Conservation (phyloP, 2,113 vertebrate genomes). For the Gila orcuttii region DNA sequence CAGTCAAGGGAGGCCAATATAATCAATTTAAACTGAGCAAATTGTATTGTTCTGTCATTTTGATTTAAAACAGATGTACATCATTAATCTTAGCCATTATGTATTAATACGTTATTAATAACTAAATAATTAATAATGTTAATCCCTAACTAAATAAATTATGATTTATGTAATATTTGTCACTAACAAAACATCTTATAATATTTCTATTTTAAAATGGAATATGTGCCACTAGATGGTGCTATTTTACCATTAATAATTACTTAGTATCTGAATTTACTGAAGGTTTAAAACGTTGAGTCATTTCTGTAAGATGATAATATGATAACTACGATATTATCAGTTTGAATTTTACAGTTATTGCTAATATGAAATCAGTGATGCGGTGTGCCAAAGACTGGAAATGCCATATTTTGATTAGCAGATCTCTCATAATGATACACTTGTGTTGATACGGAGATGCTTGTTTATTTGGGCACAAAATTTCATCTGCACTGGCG, state of each 20-base stretch:
- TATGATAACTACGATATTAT: conserved; percentile 10
- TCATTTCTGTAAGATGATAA: neutral
- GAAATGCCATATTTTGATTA: neutral
- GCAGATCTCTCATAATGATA: neutral
- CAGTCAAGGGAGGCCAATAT: no score
- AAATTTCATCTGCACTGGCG: conserved; percentile 8
- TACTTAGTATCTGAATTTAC: neutral
- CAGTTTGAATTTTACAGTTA: conserved; percentile 30
- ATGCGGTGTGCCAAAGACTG: neutral
- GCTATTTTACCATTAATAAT: conserved; percentile 4
- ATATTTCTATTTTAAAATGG: neutral
- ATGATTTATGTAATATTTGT: neutral
- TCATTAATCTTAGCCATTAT: neutral
- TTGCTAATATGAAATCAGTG: conserved; percentile 26
- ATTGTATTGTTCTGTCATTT: neutral
- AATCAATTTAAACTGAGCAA: neutral
- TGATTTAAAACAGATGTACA: neutral
- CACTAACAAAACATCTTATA: neutral
- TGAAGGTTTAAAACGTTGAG: neutral
- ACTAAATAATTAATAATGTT: neutral
- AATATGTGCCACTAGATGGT: conserved; percentile 23
- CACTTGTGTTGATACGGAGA: conserved; percentile 8
- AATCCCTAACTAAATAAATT: neutral
- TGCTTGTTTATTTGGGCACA: conserved; percentile 23
- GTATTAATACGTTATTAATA: neutral